Percentiles rank a stretch among this genome's conserved stretches.
Evolutionary conservation across 1,140 invertebrate species (phyloP).

Genomic region (Archegozetes longisetosus): DNA sequence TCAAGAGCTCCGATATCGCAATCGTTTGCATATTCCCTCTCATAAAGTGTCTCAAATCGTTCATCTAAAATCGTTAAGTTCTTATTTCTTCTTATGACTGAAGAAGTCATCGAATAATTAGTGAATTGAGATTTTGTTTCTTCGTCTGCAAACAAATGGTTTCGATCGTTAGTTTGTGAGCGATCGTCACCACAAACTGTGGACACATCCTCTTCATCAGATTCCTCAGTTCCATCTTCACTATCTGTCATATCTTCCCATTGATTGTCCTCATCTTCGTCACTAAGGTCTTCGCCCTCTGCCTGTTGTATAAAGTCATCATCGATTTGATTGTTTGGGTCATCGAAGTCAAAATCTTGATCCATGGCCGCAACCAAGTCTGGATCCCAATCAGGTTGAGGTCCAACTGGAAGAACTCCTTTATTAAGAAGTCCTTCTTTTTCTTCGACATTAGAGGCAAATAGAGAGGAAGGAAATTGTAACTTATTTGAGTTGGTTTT

Average conservation of each 20-base stretch:
- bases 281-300: not conserved
- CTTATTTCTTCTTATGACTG: slow-evolving; percentile 69
- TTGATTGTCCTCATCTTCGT: not conserved
- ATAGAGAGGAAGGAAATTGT: slow-evolving; percentile 70
- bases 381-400: slow-evolving; percentile 67
- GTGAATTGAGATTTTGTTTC: slow-evolving; percentile 68
- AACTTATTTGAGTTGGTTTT: slow-evolving; percentile 26
- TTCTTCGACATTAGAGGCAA: slow-evolving; percentile 74
- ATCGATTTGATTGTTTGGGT: slow-evolving; percentile 67
- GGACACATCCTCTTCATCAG: slow-evolving; percentile 9
- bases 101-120: slow-evolving; percentile 83
- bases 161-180: not conserved
- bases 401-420: slow-evolving; percentile 49
- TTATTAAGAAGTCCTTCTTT: slow-evolving; percentile 73
- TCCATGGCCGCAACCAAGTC: slow-evolving; percentile 84
- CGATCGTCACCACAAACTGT: not conserved
- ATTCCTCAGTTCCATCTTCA: not conserved
- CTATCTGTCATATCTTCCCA: not conserved
- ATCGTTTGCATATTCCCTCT: slow-evolving; percentile 52
- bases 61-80: slow-evolving; percentile 58
- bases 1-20: slow-evolving; percentile 64
- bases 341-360: slow-evolving; percentile 70
- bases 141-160: not conserved
- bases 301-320: slow-evolving; percentile 29
- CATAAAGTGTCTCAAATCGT: slow-evolving; percentile 50